Evolutionary conservation across 2,113 vertebrate species (phyloP).

Genomic region (Regulus satrapa): DNA sequence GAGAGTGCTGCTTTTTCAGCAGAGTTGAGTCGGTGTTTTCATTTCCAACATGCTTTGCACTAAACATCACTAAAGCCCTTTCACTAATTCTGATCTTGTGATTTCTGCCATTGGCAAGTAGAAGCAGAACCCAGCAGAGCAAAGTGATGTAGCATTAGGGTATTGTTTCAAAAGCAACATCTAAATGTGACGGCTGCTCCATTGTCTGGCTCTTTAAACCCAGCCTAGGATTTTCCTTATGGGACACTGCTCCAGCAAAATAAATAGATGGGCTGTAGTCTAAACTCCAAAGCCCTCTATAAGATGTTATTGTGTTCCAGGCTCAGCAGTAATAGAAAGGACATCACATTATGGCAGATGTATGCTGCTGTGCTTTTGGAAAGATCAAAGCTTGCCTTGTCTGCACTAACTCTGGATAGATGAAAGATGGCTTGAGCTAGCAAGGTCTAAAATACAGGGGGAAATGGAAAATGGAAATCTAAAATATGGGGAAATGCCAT

Average conservation of each 20-base stretch:
- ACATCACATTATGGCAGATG: not conserved
- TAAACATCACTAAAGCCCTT: slow-evolving; percentile 29
- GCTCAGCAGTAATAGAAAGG: slow-evolving; percentile 14
- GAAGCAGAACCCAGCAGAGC: slow-evolving; percentile 35
- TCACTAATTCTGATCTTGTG: slow-evolving; percentile 45
- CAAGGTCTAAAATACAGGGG: not conserved
- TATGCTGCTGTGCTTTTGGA: slow-evolving; percentile 5
- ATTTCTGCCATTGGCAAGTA: slow-evolving; percentile 42
- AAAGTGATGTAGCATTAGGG: slow-evolving; percentile 43
- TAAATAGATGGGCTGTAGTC: slow-evolving; percentile 50
- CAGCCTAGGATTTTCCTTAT: slow-evolving; percentile 45
- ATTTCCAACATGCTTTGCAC: slow-evolving; percentile 34
- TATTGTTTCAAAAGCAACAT: slow-evolving; percentile 64
- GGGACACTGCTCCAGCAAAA: slow-evolving; percentile 50
- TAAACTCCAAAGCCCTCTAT: slow-evolving; percentile 52
- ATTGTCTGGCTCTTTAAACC: slow-evolving; percentile 51
- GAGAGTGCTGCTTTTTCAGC: slow-evolving; percentile 50
- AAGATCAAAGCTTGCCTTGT: slow-evolving; percentile 42
- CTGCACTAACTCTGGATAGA: slow-evolving; percentile 4
- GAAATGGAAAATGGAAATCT: no score
- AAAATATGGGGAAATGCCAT: not conserved
- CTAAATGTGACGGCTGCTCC: slow-evolving; percentile 40
- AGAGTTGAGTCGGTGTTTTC: slow-evolving; percentile 24
- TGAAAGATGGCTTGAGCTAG: not conserved
- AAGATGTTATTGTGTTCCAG: slow-evolving; percentile 48